Conservation (phyloP, 2,113 vertebrate species). For the Heterochromis multidens region DNA sequence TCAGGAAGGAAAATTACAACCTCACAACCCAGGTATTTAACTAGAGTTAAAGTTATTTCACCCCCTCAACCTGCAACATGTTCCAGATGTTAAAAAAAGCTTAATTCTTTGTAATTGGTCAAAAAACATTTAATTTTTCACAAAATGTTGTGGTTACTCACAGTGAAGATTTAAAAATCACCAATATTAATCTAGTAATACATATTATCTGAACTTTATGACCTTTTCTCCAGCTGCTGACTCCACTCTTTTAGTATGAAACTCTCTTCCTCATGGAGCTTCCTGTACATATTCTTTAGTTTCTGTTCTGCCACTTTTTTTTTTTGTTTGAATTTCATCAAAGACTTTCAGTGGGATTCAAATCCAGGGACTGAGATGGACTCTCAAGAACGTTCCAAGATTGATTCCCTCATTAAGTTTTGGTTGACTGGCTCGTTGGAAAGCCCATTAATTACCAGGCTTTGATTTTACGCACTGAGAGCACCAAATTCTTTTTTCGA, state of each 20-base stretch:
- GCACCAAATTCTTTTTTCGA: no score
- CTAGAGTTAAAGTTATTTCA: neutral
- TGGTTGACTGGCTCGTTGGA: neutral
- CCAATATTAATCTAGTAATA: no score
- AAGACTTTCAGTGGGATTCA: neutral
- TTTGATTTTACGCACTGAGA: rapidly evolving
- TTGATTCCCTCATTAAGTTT: neutral
- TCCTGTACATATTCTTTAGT: no score
- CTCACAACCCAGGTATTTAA: conserved; percentile 52
- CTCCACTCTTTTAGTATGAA: no score
- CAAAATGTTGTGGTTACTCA: neutral
- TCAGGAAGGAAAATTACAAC: conserved; percentile 38
- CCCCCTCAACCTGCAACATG: neutral
- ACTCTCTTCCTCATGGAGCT: no score
- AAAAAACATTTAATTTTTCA: neutral
- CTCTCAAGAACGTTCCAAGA: neutral
- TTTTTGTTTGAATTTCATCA: neutral
- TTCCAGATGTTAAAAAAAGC: neutral
- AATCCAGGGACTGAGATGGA: neutral
- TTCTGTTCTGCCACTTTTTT: neutral
- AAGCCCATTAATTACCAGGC: neutral
- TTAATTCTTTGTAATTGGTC: neutral
- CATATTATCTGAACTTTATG: no score
- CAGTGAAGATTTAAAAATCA: no score
- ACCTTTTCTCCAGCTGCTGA: no score